Percentiles rank a stretch among this genome's conserved stretches.
Conservation (phyloP, 1,140 invertebrate genomes). For the Gryllus bimaculatus region DNA sequence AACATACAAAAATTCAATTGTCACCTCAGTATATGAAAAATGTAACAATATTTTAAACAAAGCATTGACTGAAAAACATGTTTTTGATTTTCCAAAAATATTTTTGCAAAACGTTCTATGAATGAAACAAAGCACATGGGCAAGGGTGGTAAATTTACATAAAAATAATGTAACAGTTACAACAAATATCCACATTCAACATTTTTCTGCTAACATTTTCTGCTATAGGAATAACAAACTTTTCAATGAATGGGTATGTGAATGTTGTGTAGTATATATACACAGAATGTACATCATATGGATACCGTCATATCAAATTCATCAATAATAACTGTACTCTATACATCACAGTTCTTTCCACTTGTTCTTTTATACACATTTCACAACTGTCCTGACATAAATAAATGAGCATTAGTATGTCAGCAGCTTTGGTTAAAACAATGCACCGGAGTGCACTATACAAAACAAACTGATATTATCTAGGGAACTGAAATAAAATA, state of each 20-base stretch:
- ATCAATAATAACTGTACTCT: not conserved
- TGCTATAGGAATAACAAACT: not conserved
- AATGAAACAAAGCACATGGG: not conserved
- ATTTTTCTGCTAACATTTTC: not conserved
- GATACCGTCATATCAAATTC: not conserved
- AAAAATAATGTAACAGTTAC: not conserved
- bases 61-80: too few species aligned
- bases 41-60: too few species aligned
- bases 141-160: too few species aligned
- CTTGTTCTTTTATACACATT: not conserved
- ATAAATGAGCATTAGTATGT: not conserved
- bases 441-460: not conserved
- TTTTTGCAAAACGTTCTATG: not conserved
- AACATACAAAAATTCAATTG: too few species aligned
- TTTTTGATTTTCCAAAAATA: too few species aligned
- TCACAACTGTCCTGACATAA: not conserved
- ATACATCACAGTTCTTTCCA: not conserved
- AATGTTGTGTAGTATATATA: not conserved
- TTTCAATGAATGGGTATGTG: not conserved
- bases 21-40: too few species aligned
- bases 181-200: not conserved
- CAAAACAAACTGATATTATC: not conserved
- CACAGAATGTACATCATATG: not conserved
- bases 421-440: not conserved
- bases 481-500: slow-evolving; percentile 1